Conservation (phyloP, 2,797 vertebrate species). For the Lepilemur ruficaudatus region DNA sequence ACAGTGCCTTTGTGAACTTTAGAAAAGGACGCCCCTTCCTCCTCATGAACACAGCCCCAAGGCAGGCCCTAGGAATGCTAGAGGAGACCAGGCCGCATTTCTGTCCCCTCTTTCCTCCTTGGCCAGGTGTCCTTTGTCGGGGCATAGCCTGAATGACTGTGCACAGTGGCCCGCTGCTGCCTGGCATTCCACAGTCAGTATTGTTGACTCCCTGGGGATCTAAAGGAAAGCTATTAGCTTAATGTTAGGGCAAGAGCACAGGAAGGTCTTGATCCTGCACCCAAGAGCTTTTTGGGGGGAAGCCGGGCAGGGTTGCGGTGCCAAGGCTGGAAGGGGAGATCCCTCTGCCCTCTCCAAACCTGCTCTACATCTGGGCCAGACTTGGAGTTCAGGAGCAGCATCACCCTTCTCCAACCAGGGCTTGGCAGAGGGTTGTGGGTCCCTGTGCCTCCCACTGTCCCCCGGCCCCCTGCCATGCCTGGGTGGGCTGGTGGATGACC, state of each 20-base stretch:
- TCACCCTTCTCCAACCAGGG: neutral
- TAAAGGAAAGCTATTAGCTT: neutral
- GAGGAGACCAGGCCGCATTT: neutral
- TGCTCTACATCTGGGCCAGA: neutral
- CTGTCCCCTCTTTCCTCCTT: neutral
- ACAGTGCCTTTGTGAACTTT: neutral
- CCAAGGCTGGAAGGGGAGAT: neutral
- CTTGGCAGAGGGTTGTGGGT: neutral
- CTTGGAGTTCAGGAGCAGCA: neutral
- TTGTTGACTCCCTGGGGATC: neutral
- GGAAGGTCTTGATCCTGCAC: neutral
- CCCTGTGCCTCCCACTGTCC: neutral
- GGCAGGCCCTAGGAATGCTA: neutral
- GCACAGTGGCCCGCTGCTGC: neutral
- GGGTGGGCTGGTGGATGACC: neutral
- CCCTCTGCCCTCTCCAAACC: neutral
- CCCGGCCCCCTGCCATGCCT: neutral
- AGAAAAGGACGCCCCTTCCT: neutral
- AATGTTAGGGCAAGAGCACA: neutral
- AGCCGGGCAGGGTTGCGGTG: neutral
- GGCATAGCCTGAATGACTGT: neutral
- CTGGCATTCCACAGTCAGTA: neutral
- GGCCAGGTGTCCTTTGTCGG: neutral
- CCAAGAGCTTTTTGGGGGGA: neutral
- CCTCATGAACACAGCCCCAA: neutral